These are phyloP conservation scores for Mallotus villosus DNA, from an alignment of 2,797 vertebrate species.

Conservation along the genomic window DNA sequence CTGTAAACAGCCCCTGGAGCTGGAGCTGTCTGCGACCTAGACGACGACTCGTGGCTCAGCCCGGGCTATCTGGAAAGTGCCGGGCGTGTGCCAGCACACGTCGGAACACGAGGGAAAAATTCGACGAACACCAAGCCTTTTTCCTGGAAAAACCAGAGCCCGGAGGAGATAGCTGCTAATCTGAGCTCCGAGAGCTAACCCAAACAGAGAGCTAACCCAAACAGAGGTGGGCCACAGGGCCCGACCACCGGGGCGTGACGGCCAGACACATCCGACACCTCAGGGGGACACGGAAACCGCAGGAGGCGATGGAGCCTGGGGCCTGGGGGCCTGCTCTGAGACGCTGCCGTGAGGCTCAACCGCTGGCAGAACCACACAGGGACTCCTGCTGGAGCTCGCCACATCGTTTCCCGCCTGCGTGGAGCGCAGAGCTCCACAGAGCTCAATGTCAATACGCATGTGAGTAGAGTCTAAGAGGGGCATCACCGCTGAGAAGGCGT, in stretches of 20 bases:
- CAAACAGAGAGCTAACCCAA: conserved; percentile 67
- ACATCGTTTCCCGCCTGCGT: conserved; percentile 23
- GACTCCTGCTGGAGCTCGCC: conserved; percentile 41
- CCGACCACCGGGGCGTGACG: conserved; percentile 53
- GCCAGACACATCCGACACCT: conserved; percentile 73
- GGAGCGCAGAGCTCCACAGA: conserved; percentile 29
- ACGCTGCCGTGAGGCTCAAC: conserved; percentile 58
- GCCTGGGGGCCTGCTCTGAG: conserved; percentile 45
- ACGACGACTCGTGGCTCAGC: conserved; percentile 53
- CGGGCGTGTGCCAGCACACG: conserved; percentile 62
- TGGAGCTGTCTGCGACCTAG: conserved; percentile 40
- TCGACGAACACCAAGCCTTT: conserved; percentile 54
- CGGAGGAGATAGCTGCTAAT: conserved; percentile 72
- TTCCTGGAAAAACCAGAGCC: conserved; percentile 69
- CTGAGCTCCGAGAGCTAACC: conserved; percentile 68
- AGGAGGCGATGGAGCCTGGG: conserved; percentile 50
- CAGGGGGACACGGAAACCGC: conserved; percentile 67
- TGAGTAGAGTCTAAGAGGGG: conserved; percentile 18
- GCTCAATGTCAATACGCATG: conserved; percentile 26
- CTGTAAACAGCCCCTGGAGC: conserved; percentile 46
- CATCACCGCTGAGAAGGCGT: conserved; percentile 25
- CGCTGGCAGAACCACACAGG: conserved; percentile 62
- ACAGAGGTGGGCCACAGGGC: conserved; percentile 63
- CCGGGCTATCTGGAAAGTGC: conserved; percentile 44
- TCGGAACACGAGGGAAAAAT: conserved; percentile 69